Percentiles rank a stretch among this genome's conserved stretches.
These are phyloP conservation scores for Corythaeola cristata DNA, from an alignment of 2,113 vertebrate species.

Conservation along the genomic window DNA sequence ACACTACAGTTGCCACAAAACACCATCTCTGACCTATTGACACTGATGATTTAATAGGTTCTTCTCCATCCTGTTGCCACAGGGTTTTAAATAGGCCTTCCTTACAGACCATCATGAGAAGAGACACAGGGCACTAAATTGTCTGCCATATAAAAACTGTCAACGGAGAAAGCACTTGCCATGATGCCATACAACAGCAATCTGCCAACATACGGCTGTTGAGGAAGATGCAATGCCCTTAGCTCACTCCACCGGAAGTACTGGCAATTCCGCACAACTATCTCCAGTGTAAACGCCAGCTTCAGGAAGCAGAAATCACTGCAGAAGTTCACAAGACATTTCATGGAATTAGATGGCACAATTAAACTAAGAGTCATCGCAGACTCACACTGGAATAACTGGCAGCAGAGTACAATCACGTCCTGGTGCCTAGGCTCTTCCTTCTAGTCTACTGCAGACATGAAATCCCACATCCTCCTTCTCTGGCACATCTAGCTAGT, in stretches of 20 bases:
- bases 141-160: background rate
- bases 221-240: background rate
- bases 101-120: background rate
- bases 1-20: background rate
- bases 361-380: background rate
- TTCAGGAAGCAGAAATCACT: background rate
- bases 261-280: background rate
- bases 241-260: background rate
- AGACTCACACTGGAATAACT: background rate
- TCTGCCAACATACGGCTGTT: background rate
- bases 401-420: background rate
- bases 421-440: background rate
- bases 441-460: background rate
- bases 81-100: background rate
- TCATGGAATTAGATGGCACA: background rate
- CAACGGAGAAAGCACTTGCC: background rate
- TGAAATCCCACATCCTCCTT: background rate
- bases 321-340: background rate
- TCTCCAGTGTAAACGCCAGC: background rate
- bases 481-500: background rate
- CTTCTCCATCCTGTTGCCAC: background rate
- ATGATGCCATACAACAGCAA: background rate
- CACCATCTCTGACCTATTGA: background rate
- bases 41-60: background rate
- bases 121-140: background rate